Conservation (phyloP, 2,113 vertebrate species). For the Toxotes chatareus region DNA sequence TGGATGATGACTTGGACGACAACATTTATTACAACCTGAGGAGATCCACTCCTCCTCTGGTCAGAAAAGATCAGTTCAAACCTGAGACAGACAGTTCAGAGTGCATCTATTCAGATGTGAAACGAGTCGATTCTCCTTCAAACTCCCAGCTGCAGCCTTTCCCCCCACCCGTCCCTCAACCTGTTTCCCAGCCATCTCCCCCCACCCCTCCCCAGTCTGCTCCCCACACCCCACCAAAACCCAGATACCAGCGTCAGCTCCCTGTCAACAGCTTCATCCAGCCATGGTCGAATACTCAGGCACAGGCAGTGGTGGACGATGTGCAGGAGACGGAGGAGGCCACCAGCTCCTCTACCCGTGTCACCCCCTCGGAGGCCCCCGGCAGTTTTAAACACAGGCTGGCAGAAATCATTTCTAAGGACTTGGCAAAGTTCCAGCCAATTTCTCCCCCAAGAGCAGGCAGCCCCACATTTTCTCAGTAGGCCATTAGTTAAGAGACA, state of each 20-base stretch:
- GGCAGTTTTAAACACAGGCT: conserved; percentile 82
- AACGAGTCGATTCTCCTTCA: neutral
- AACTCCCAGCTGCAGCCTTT: neutral
- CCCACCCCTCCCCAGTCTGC: neutral
- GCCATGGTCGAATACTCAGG: conserved; percentile 30
- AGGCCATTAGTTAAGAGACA: conserved; percentile 58
- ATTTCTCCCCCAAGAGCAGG: conserved; percentile 33
- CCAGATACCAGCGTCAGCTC: conserved; percentile 22
- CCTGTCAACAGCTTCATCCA: conserved; percentile 18
- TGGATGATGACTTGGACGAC: conserved; percentile 8
- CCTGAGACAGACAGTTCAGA: neutral
- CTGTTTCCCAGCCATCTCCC: neutral
- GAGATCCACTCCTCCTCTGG: conserved; percentile 4
- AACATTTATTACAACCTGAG: conserved; percentile 59
- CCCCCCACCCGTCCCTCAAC: neutral
- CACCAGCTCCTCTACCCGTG: conserved; percentile 22
- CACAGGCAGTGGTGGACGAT: conserved; percentile 21
- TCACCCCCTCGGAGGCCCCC: conserved; percentile 49
- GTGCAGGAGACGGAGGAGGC: conserved; percentile 50
- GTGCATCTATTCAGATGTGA: conserved; percentile 43
- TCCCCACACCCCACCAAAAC: neutral
- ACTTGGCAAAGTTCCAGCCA: conserved; percentile 72
- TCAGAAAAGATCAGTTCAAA: neutral
- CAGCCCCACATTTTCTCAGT: conserved; percentile 50
- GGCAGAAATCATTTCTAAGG: conserved; percentile 81